Conservation (phyloP, 1,140 invertebrate genomes). For the Aphis gossypii region DNA sequence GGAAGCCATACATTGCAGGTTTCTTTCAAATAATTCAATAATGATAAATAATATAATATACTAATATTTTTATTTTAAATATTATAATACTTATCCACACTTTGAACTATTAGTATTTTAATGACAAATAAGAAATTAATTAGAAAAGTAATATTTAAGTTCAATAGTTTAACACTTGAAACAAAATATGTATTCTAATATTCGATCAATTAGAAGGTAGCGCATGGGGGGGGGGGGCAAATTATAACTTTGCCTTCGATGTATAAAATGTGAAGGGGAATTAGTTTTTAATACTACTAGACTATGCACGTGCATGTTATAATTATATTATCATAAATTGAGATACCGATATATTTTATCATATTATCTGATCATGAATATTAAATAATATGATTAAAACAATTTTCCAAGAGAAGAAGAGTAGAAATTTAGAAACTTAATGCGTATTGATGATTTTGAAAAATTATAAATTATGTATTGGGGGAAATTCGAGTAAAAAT, state of each 20-base stretch:
- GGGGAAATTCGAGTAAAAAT: neutral
- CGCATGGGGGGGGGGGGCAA: rapidly evolving
- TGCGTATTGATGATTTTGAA: neutral
- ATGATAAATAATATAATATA: too few relatives aligned
- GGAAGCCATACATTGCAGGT: too few relatives aligned
- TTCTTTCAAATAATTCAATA: too few relatives aligned
- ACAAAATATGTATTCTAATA: too few relatives aligned
- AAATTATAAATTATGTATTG: neutral
- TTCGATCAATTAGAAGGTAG: neutral
- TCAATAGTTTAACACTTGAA: neutral
- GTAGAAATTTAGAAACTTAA: neutral
- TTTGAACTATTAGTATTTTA: neutral
- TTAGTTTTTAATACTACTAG: too few relatives aligned
- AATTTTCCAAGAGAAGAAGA: neutral
- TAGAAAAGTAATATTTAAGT: neutral
- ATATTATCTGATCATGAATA: too few relatives aligned
- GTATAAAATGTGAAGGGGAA: neutral
- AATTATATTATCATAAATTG: neutral
- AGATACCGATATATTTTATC: too few relatives aligned
- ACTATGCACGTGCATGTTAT: too few relatives aligned
- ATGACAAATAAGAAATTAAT: neutral
- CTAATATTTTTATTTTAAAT: too few relatives aligned
- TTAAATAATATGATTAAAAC: neutral
- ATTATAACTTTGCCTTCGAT: neutral
- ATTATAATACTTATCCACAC: neutral